phyloP scores from a whole-genome alignment of 2,797 vertebrate genomes.

The Peromyscus aztecus region DNA sequence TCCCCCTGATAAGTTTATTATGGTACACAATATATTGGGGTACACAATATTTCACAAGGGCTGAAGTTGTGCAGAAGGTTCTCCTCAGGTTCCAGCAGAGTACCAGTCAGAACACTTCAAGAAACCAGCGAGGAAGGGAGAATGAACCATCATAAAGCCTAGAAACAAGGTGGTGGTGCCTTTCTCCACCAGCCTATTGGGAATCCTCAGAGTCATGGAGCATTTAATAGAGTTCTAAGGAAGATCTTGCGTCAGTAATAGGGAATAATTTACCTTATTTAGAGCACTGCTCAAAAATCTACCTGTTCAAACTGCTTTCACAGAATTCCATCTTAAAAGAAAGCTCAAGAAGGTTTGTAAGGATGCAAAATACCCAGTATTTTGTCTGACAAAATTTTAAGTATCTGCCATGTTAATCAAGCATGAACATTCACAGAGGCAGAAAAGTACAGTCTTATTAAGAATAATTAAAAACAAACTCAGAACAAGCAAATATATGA shows the following conservation, averaged over 20 bases:
- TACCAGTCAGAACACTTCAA: neutral
- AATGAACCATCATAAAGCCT: neutral
- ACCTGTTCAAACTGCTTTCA: neutral
- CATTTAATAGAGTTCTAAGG: neutral
- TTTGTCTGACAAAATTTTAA: slow-evolving; percentile 5
- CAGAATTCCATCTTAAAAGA: neutral
- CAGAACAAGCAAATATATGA: neutral
- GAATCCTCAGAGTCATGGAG: neutral
- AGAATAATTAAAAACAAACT: neutral
- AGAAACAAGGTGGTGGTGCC: neutral
- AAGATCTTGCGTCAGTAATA: neutral
- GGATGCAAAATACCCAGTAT: neutral
- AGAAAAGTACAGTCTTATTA: neutral
- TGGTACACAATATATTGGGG: no score
- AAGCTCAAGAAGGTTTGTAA: neutral
- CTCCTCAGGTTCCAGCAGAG: neutral
- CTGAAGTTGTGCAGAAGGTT: neutral
- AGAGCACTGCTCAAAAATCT: neutral
- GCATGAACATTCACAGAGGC: neutral
- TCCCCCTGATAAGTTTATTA: no score
- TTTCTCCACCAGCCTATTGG: neutral
- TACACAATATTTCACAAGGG: no score
- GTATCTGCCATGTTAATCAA: neutral
- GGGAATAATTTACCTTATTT: neutral
- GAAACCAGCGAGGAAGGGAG: neutral